A percentile compares a stretch with the other conserved stretches of the same genome.
Conservation (phyloP, 2,888 invertebrate genomes). For the Scaptodrosophila latifasciaeformis region DNA sequence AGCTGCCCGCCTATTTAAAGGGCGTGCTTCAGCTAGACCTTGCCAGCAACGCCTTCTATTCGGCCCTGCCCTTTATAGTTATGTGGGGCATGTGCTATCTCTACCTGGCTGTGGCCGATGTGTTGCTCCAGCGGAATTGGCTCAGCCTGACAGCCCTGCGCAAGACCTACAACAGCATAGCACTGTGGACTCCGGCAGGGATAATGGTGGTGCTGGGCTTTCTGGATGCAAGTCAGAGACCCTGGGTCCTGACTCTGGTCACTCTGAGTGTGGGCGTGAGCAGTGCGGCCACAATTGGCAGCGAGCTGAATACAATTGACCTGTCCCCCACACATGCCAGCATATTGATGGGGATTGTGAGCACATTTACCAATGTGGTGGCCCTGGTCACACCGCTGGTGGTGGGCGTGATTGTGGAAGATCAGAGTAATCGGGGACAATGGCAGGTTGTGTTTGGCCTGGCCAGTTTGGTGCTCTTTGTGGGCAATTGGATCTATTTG, state of each 20-base stretch:
- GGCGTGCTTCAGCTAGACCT: constrained; percentile 79
- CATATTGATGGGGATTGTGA: constrained; percentile 80
- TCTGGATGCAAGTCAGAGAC: constrained; percentile 70
- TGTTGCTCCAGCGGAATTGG: constrained; percentile 71
- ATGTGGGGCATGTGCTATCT: constrained; percentile 75
- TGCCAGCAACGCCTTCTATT: constrained; percentile 76
- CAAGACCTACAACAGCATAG: constrained; percentile 64
- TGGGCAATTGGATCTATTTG: constrained; percentile 82
- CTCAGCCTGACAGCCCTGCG: constrained; percentile 69
- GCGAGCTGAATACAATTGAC: constrained; percentile 78
- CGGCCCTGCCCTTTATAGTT: constrained; percentile 77
- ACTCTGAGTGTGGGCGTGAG: constrained; percentile 76
- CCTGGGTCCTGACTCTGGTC: constrained; percentile 76
- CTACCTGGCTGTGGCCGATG: constrained; percentile 75
- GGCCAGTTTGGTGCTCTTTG: constrained; percentile 80
- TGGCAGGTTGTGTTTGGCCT: constrained; percentile 85
- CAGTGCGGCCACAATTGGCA: constrained; percentile 75
- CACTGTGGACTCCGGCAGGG: constrained; percentile 76
- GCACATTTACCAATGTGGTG: constrained; percentile 78
- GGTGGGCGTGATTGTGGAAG: constrained; percentile 77
- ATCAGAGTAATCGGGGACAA: constrained; percentile 76
- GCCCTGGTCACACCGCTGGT: constrained; percentile 79
- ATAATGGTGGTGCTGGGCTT: constrained; percentile 77
- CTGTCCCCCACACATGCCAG: constrained; percentile 81
- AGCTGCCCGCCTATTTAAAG: constrained; percentile 80